These are phyloP conservation scores for Zaprionus camerounensis DNA, from an alignment of 1,140 invertebrate species.

Conservation along the genomic window DNA sequence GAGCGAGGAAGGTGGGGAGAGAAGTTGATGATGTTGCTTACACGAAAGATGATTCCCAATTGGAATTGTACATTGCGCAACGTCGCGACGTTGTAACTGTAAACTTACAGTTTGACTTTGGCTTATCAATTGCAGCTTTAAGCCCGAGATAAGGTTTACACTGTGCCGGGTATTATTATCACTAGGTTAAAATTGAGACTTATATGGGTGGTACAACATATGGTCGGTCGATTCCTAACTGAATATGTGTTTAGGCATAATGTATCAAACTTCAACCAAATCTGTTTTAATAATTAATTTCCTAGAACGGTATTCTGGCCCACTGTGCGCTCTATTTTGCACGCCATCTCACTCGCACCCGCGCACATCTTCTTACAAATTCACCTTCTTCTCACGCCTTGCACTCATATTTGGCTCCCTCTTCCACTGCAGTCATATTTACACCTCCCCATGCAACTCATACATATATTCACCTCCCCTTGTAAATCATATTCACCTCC, in stretches of 20 bases:
- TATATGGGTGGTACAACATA: too few relatives aligned
- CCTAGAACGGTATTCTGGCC: too few relatives aligned
- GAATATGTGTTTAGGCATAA: too few relatives aligned
- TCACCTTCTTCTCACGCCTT: neutral
- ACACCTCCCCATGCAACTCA: neutral
- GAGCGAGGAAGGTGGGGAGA: neutral
- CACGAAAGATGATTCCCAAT: slow-evolving; percentile 5
- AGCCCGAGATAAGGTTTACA: neutral
- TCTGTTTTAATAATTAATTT: too few relatives aligned
- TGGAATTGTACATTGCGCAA: slow-evolving; percentile 13
- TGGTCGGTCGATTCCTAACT: too few relatives aligned
- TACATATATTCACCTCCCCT: neutral
- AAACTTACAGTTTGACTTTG: slow-evolving; percentile 10
- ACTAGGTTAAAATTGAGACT: too few relatives aligned
- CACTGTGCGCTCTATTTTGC: neutral
- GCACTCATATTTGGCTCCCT: neutral
- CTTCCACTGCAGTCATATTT: neutral
- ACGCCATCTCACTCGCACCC: neutral
- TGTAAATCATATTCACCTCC: neutral
- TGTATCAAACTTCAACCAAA: too few relatives aligned
- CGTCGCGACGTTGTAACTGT: slow-evolving; percentile 17
- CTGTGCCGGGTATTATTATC: too few relatives aligned
- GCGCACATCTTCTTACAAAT: neutral
- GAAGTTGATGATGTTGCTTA: neutral
- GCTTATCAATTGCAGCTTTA: slow-evolving; percentile 10